Evolutionary conservation across 2,888 invertebrate genomes (phyloP).

Genomic region (Diogma glabrata): DNA sequence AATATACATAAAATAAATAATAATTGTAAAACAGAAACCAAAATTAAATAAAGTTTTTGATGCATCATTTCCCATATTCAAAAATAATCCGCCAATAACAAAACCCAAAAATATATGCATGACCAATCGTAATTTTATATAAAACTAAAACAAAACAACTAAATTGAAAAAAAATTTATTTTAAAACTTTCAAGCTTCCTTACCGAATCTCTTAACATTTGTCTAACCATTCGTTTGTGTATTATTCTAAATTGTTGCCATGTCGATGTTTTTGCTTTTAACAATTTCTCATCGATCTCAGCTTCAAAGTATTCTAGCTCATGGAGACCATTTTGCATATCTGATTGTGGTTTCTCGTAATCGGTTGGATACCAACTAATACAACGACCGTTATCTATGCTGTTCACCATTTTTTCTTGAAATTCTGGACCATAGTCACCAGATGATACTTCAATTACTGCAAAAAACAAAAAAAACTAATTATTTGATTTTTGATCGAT

Average conservation of each 20-base stretch:
- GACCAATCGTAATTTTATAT: slow-evolving; percentile 55
- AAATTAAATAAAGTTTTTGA: slow-evolving; percentile 75
- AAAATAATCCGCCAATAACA: slow-evolving; percentile 57
- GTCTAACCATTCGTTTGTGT: slow-evolving; percentile 56
- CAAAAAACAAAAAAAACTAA: too few species aligned
- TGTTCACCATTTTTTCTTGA: slow-evolving; percentile 54
- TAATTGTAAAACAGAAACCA: slow-evolving; percentile 69
- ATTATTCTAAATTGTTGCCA: slow-evolving; percentile 57
- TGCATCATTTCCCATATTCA: slow-evolving; percentile 64
- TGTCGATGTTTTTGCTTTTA: slow-evolving; percentile 45
- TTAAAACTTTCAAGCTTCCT: slow-evolving; percentile 17
- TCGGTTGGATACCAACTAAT: slow-evolving; percentile 38
- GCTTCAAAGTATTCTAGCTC: slow-evolving; percentile 30
- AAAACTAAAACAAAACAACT: slow-evolving; percentile 43
- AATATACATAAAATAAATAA: slow-evolving; percentile 68
- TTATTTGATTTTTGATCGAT: too few species aligned
- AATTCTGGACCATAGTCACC: slow-evolving; percentile 63
- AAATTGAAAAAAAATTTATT: neutral
- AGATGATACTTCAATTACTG: slow-evolving; percentile 70
- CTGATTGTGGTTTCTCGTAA: slow-evolving; percentile 1
- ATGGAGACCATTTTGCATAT: neutral
- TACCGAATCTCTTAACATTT: slow-evolving; percentile 64
- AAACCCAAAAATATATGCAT: slow-evolving; percentile 57
- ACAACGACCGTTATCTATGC: slow-evolving; percentile 53
- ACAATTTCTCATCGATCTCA: slow-evolving; percentile 39